Base-by-base conservation (phyloP, 1,140 invertebrate species). In the Hormaphis cornu region DNA sequence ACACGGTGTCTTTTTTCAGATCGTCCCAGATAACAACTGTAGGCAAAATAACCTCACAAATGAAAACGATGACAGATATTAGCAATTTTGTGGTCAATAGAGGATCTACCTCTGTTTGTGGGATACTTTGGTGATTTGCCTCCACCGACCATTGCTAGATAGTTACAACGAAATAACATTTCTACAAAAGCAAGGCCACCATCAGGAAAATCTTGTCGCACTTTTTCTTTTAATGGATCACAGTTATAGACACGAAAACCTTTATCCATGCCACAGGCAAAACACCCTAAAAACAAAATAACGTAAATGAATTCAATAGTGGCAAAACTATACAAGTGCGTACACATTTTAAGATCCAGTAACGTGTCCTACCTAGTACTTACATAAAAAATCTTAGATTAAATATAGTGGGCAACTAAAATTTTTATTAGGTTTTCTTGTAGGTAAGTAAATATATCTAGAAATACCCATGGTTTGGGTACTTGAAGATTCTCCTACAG, bases 131-230 rank as follows among this genome's bases (percentile, higher is more conserved):
- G 94, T 66, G 88, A 87, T 72, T 85, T 84, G 53, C 95, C 95
- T 72, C 94, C 95, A 52, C 95, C 95, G 69, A 98, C 93, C 44
- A 98, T 80, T 14, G 95, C 96, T 76, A 98, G 83, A 81, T 97
- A 98, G 81, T 98, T 98, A 79, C 95, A 98, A 69, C 94, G 83
- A 79, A 98, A 98, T 10, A 99, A 80, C 95, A 98, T 98, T 82
- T 99, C 96, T 12, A 97, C 91, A 78, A 93, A 91, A 70, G 89
- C 88, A 52, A 98, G 84, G 8, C 94, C 94, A 66, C 93, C 95
- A 81, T 90, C 88, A 35, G 84, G 82, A 78, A 93, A 93, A 77
- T 91, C 91, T 81, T 96, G 92, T 72, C 92, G 82, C 80, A 96
- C 93, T 81, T 95, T 97, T 80, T 97, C 92, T 80, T 97, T 97